These are phyloP conservation scores for Chironomus tentans DNA, from an alignment of 2,888 invertebrate genomes.

Conservation along the genomic window DNA sequence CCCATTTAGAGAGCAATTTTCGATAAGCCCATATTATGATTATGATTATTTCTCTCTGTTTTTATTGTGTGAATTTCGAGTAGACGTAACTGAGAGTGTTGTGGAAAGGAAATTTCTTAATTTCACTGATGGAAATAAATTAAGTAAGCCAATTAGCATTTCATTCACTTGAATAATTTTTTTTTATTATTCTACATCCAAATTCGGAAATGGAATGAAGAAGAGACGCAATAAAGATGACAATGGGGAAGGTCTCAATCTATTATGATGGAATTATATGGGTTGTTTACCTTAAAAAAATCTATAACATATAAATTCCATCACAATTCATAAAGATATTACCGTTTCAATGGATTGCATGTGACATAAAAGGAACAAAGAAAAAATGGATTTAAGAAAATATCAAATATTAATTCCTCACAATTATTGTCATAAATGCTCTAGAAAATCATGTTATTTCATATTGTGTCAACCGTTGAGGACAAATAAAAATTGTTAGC, in stretches of 20 bases:
- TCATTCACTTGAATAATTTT: background rate
- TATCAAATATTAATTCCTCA: conserved; percentile 20
- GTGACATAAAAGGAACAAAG: background rate
- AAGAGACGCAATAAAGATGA: background rate
- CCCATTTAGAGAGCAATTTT: conserved; percentile 14
- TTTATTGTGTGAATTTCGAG: background rate
- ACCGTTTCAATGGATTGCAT: no score
- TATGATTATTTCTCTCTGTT: background rate
- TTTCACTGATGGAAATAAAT: background rate
- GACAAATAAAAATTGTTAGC: background rate
- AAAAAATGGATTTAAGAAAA: conserved; percentile 1
- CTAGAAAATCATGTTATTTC: conserved; percentile 1
- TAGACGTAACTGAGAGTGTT: background rate
- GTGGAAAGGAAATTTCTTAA: background rate
- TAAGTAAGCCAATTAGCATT: conserved; percentile 20
- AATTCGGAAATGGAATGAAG: conserved; percentile 7
- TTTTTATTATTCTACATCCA: no score
- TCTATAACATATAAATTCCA: background rate
- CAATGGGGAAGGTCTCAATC: background rate
- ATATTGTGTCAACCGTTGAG: background rate
- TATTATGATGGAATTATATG: conserved; percentile 7
- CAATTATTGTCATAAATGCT: background rate
- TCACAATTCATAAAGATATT: background rate
- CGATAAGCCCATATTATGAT: conserved; percentile 13
- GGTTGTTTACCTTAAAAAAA: conserved; percentile 11